phyloP scores from a whole-genome alignment of 2,113 vertebrate species.

The Tenebrosternarchus preto region DNA sequence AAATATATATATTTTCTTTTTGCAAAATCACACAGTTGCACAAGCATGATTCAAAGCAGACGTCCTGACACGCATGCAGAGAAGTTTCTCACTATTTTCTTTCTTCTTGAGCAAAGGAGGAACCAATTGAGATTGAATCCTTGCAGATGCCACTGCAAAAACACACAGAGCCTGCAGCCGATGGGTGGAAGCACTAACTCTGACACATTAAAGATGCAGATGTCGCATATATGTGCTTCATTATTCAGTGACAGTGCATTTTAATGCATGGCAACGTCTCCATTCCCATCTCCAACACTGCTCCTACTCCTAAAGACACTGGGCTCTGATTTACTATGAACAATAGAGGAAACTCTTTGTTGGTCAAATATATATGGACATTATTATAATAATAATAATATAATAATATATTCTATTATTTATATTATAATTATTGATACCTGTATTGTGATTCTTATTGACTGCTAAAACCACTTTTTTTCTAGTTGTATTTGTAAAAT shows the following conservation, averaged over 20 bases:
- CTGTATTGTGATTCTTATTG: too few relatives aligned
- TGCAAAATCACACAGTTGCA: background rate
- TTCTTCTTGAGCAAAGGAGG: background rate
- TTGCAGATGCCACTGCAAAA: background rate
- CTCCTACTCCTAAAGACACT: background rate
- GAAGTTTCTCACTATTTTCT: background rate
- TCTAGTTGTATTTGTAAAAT: background rate
- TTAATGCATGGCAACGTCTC: conserved; percentile 4
- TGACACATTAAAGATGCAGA: background rate
- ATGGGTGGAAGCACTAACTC: background rate
- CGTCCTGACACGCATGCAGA: background rate
- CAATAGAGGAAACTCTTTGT: background rate
- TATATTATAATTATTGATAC: too few relatives aligned
- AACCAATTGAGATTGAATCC: background rate
- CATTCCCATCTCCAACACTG: background rate
- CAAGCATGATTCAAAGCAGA: background rate
- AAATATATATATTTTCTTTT: background rate
- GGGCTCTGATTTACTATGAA: background rate
- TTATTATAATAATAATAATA: too few relatives aligned
- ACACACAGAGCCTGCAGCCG: background rate
- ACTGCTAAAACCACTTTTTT: background rate
- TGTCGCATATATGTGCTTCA: background rate
- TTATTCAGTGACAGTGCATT: background rate
- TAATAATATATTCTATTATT: too few relatives aligned
- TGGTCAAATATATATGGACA: background rate